Evolutionary conservation across 1,140 invertebrate species (phyloP), one percentile per base, ranked within the genome.

Genomic region (Hypothenemus hampei): DNA sequence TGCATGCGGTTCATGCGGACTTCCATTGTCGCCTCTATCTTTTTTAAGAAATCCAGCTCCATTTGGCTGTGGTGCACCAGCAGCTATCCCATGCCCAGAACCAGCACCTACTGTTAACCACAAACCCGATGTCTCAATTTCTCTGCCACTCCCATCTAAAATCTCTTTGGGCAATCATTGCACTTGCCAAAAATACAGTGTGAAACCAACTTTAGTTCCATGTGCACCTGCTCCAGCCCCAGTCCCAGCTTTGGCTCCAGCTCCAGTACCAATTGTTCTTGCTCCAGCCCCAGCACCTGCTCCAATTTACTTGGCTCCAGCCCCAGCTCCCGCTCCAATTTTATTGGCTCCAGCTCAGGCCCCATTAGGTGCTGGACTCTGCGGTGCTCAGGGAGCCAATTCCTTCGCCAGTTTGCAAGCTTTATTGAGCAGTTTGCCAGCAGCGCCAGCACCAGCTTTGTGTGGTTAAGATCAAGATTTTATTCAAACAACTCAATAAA

Each of bases 181-280:
- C 37, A 29, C 44, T 11, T 56, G 53, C 36, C 53, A 48, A 19
- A 56, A 56, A 56, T 56, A 41, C 44, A n/a, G 10, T 5, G 41
- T 48, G 7, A 56, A 18, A n/a, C 53, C 53, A 16, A 29, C 53
- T 23, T 24, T 56, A 15, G 6, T 48, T 5, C 41, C 41, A 46
- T 54, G 41, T 31, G 39, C 39, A 13, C 29, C 16, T 21, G 31
- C 10, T 21, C 11, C 18, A 20, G 40, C 40, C 21, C 45, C 29
- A 13, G 45, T 13, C 15, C 19, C 40, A 4, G 18, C 21, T 11
- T 8, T 16, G 3, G n/a, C 19, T 6, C 40, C 19, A n/a, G 40
- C 40, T 39, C 13, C 36, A 13, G 36, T 19, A 10, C 10, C 36
- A 4, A 15, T 10, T 8, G 36, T 0, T 3, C 0, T 18, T 39